Base-by-base conservation (phyloP, 2,797 vertebrate genomes). In the Scarus forsteni region DNA sequence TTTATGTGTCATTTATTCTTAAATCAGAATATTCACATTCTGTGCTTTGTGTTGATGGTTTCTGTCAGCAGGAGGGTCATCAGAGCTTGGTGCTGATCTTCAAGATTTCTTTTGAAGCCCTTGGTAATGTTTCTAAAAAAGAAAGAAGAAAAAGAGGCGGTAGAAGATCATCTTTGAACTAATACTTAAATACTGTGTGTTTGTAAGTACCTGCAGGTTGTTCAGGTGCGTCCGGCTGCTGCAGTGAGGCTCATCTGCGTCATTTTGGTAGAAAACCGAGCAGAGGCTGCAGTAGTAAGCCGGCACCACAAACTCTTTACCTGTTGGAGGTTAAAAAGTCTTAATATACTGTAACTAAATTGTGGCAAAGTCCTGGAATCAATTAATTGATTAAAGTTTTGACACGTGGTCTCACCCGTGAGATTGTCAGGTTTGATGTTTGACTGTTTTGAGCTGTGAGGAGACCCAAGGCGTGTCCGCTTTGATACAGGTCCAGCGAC, bases 171-270 rank as follows among this genome's bases (percentile, higher is more conserved):
- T 27, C 27, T 27, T 27, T 27, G 27, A 2, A 27, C 27, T 2
- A 2, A 27, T 27, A 27, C 27, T 27, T 27, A 2, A 27, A 27
- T 27, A 27, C 27, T n/a, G 7, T 66, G 44, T 34, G 10, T 53
- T 3, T 61, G 40, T 58, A 53, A 6, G 67, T 89, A 97, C 96
- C 97, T 96, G 91, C 76, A 96, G 89, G 75, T 95, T 96, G 53
- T 94, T 80, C 56, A 95, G 93, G 87, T 98, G 97, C n/a, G 83
- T 92, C 6, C 64, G 46, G 6, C 93, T 95, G 85, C 91, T 92
- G 89, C 95, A 97, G 92, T 97, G 97, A 5, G 89, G 85, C 2
- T 91, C 91, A 90, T 94, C 95, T 27, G 96, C 95, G 18, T 96
- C 93, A 1, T 89, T 93, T 5, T 94, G 85, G 16, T 95, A 97